A percentile compares a stretch with the other conserved stretches of the same genome.
phyloP scores from a whole-genome alignment of 2,888 invertebrate species.

The Philaethria dido region DNA sequence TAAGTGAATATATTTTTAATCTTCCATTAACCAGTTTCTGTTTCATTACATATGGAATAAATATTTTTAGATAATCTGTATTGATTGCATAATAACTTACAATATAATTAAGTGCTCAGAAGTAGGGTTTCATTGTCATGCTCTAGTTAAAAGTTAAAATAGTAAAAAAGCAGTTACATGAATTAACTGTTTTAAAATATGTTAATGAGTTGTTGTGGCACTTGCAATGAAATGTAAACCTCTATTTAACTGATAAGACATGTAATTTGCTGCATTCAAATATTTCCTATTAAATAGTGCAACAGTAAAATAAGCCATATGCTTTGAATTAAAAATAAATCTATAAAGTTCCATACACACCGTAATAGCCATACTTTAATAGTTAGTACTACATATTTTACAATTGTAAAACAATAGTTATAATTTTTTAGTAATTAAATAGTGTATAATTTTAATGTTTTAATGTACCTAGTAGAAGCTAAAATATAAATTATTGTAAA shows the following conservation, averaged over 20 bases:
- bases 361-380: background rate
- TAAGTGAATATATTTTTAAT: constrained; percentile 9
- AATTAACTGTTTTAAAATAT: constrained; percentile 2
- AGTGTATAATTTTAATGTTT: no score
- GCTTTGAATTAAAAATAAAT: background rate
- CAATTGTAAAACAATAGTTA: background rate
- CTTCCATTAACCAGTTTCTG: background rate
- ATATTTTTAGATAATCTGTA: constrained; percentile 23
- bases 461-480: background rate
- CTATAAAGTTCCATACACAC: background rate
- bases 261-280: background rate
- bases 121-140: constrained; percentile 9
- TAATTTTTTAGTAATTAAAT: no score
- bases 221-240: background rate
- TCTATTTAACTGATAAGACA: background rate
- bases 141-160: constrained; percentile 13
- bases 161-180: background rate
- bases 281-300: constrained; percentile 1
- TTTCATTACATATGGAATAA: constrained; percentile 10
- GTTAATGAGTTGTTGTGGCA: background rate
- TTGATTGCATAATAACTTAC: constrained; percentile 23
- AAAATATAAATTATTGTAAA: no score
- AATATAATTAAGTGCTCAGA: constrained; percentile 13
- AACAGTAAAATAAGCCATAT: background rate
- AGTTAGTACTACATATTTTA: background rate